Evolutionary conservation across 1,140 invertebrate genomes (phyloP), one percentile per base, ranked within the genome.

Genomic region (Atopsyche davidsoni): DNA sequence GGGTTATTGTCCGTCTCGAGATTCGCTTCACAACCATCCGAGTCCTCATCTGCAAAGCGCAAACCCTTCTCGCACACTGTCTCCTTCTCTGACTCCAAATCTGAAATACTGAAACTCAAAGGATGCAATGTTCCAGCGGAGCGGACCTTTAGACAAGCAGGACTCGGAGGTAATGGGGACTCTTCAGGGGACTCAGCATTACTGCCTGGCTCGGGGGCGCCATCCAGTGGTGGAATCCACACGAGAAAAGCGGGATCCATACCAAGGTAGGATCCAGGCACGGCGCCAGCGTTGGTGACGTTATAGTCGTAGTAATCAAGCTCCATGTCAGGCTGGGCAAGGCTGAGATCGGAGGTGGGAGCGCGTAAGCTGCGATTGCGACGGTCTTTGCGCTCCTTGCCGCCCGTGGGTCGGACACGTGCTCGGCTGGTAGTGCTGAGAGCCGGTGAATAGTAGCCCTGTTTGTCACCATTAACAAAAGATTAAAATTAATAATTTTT

Each of bases 301-400:
- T 91, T 87, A 59, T 92, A 92, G 65, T 92, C 89, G 60, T 92
- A 92, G 61, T 92, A 92, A 62, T 92, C 89, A 28, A 91, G 71
- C 65, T 92, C 87, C 45, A 90, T 72, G 60, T 91, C 89, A 3
- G 75, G 75, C 3, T 75, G 75, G 0, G 78, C 78, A n/a, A 88
- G 66, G 35, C 87, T 89, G 51, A 87, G 82, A 59, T 90, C 87
- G 0, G 87, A 90, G 1, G 79, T 79, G 0, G 80, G 80, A 2
- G 79, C 74, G 19, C 76, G 73, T 19, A 54, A 28, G n/a, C 65
- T 60, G 7, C 88, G 65, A 3, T 89, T 67, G 44, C 79, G 76
- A 48, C 83, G 79, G 49, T 91, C 86, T 64, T 90, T 91, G 0
- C 77, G 82, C 58, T 87, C 84, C 61, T 89, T 91, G 0, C 78